Base-by-base conservation (phyloP, 1,140 invertebrate genomes). In the Pogonus chalceus region DNA sequence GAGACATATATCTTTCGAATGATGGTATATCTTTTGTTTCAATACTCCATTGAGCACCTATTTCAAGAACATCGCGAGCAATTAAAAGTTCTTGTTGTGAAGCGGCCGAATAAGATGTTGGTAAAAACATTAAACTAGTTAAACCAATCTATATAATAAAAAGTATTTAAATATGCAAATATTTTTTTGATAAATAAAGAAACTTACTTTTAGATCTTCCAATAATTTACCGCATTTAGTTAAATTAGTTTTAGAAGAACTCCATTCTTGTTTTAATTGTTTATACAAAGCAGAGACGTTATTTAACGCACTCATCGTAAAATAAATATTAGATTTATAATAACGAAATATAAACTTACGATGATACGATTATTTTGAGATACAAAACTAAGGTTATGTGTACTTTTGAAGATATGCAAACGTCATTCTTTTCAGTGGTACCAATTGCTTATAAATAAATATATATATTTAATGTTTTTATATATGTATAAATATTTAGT, bases 1-100 rank as follows among this genome's bases (percentile, higher is more conserved):
- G 95, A 18, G 93, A 90, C 83, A 97, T 93, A 60, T 94, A 96
- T 65, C 93, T 78, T 69, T 98, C 94, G 73, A 98, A 98, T 0
- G 91, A 84, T 59, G 90, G 89, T 53, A 96, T 92, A 74, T 98
- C 89, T 72, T 91, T 87, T 20, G 77, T 83, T 21, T 85, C 85
- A 57, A 98, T 94, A 60, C 92, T 93, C 82, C 90, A 95, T 73
- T 95, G 90, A 23, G 92, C 93, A 56, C 94, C 95, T 62, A 97
- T 93, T 80, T 98, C 95, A 23, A 98, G 74, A 55, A 94, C 85
- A 72, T 96, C 91, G 63, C 92, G 76, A 3, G 92, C 91, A 56
- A 97, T 74, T 23, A 95, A 71, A 23, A 96, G 72, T 74, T 96
- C 92, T 66, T 93, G 85, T 72, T 90, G 85, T 49, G 85, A 82